A percentile compares a stretch with the other conserved stretches of the same genome.
These are phyloP conservation scores for Symphodus melops DNA, from an alignment of 2,113 vertebrate species.

Conservation along the genomic window DNA sequence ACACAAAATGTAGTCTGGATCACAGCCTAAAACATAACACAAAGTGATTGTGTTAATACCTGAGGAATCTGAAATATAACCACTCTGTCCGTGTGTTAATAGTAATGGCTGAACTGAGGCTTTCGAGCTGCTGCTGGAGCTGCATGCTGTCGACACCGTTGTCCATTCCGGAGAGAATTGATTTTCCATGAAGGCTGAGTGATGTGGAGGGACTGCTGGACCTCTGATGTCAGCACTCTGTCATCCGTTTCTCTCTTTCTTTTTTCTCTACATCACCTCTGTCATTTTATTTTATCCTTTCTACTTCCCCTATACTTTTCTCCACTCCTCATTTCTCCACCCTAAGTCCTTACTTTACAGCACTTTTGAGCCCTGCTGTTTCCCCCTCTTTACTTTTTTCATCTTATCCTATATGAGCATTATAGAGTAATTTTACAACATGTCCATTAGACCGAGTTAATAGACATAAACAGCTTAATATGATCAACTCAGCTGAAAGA, in stretches of 20 bases:
- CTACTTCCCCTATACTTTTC: conserved; percentile 4
- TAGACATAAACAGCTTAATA: conserved; percentile 10
- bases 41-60: conserved; percentile 35
- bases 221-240: conserved; percentile 74
- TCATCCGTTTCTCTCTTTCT: conserved; percentile 54
- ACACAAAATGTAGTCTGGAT: background rate
- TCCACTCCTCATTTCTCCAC: background rate
- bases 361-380: background rate
- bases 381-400: background rate
- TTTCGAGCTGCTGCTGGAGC: conserved; percentile 42
- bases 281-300: conserved; percentile 11
- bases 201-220: conserved; percentile 63
- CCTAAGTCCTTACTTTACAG: background rate
- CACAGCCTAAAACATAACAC: conserved; percentile 10
- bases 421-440: background rate
- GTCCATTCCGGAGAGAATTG: conserved; percentile 59
- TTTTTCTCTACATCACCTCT: conserved; percentile 17
- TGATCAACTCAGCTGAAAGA: conserved; percentile 6
- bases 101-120: conserved; percentile 45
- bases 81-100: conserved; percentile 44
- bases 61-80: conserved; percentile 31
- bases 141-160: conserved; percentile 56
- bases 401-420: conserved; percentile 14
- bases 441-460: conserved; percentile 7
- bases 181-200: conserved; percentile 72